phyloP scores from a whole-genome alignment of 2,113 vertebrate genomes.

The Colius striatus region DNA sequence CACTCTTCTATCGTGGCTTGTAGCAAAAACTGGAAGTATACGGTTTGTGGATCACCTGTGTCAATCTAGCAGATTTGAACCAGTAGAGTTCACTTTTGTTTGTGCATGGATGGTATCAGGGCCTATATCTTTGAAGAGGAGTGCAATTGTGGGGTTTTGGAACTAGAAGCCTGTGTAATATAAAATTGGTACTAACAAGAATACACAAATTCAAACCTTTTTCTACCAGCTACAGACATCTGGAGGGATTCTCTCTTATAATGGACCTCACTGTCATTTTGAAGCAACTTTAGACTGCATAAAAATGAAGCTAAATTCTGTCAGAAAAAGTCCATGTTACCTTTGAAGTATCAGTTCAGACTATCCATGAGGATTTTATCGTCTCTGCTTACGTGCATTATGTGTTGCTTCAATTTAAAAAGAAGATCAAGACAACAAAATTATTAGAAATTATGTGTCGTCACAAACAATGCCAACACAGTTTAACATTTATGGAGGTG shows the following conservation, averaged over 20 bases:
- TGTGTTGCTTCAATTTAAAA: not conserved
- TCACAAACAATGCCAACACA: not conserved
- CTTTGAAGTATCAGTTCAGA: not conserved
- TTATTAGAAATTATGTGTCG: slow-evolving; percentile 7
- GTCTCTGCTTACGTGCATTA: not conserved
- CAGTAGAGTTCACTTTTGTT: not conserved
- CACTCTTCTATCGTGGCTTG: not conserved
- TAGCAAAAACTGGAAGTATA: not conserved
- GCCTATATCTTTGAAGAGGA: not conserved
- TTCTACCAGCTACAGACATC: not conserved
- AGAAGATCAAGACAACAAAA: not conserved
- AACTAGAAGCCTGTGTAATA: not conserved
- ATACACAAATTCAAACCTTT: not conserved
- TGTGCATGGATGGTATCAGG: not conserved
- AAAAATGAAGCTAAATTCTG: not conserved
- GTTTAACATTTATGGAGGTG: slow-evolving; percentile 3
- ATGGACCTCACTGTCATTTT: not conserved
- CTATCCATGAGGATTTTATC: not conserved
- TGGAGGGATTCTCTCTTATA: not conserved
- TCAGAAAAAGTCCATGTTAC: not conserved
- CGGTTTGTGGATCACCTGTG: fast-evolving
- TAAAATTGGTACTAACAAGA: not conserved
- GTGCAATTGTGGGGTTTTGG: not conserved
- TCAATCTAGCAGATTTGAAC: not conserved
- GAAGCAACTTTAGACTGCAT: not conserved